Conservation (phyloP, 2,888 invertebrate species). For the Epirrhoe tristata region DNA sequence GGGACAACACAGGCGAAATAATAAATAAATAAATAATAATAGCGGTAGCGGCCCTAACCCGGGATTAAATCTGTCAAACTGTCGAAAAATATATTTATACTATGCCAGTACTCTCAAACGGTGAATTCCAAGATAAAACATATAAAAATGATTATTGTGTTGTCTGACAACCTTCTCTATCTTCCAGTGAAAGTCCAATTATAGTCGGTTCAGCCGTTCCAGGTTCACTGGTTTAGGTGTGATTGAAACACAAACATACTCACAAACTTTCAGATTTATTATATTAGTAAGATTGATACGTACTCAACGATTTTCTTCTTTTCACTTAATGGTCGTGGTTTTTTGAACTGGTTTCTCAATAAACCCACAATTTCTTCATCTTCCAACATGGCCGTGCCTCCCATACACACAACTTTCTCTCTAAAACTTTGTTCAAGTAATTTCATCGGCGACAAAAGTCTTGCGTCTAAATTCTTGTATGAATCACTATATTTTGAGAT, state of each 20-base stretch:
- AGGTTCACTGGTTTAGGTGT: too few relatives aligned
- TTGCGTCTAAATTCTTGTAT: conserved; percentile 43
- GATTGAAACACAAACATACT: too few relatives aligned
- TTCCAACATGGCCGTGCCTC: conserved; percentile 42
- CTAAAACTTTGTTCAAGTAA: conserved; percentile 57
- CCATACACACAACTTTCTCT: conserved; percentile 43
- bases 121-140: too few relatives aligned
- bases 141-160: not conserved
- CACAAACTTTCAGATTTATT: too few relatives aligned
- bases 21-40: too few relatives aligned
- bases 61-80: too few relatives aligned
- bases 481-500: conserved; percentile 6
- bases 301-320: conserved; percentile 69
- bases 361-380: conserved; percentile 47
- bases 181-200: too few relatives aligned
- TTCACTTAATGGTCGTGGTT: conserved; percentile 65
- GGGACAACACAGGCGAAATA: too few relatives aligned
- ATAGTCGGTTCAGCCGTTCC: conserved; percentile 42
- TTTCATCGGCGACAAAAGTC: conserved; percentile 61
- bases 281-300: too few relatives aligned
- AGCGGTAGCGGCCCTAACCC: too few relatives aligned
- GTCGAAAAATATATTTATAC: too few relatives aligned
- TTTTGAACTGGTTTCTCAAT: conserved; percentile 55
- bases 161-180: not conserved
- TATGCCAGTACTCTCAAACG: too few relatives aligned